Conservation (phyloP, 2,113 vertebrate species). For the Corapipo altera region DNA sequence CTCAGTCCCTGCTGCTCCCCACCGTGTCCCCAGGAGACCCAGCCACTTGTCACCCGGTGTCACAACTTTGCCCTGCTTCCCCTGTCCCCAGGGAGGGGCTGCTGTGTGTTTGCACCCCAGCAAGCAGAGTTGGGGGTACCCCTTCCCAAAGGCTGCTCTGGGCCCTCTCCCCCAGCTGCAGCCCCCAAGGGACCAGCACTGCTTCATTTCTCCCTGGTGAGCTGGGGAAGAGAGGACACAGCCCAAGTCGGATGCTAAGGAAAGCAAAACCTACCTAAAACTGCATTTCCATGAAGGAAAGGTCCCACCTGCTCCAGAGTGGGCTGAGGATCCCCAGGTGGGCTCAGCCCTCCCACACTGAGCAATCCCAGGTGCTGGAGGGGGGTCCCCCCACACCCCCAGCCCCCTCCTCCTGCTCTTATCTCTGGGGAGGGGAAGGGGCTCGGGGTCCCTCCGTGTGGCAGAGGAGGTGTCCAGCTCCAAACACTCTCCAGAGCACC, state of each 20-base stretch:
- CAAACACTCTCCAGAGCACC: background rate
- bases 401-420: background rate
- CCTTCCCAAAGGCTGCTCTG: background rate
- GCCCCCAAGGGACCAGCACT: background rate
- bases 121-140: background rate
- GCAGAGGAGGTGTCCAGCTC: rapidly evolving
- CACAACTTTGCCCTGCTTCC: background rate
- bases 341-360: background rate
- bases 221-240: background rate
- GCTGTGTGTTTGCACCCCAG: rapidly evolving
- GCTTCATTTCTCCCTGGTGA: rapidly evolving
- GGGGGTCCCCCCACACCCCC: background rate
- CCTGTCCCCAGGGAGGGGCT: background rate
- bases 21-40: background rate
- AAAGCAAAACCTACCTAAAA: background rate
- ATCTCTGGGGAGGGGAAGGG: background rate
- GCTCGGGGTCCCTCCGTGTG: background rate
- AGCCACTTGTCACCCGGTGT: background rate
- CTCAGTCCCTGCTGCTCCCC: background rate
- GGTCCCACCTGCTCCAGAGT: rapidly evolving
- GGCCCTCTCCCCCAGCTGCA: background rate
- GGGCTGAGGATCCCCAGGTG: background rate
- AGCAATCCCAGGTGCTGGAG: background rate
- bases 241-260: rapidly evolving
- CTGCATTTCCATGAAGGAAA: background rate